Percentiles rank a stretch among this genome's conserved stretches.
Conservation (phyloP, 2,113 vertebrate genomes). For the Sminthopsis crassicaudata region DNA sequence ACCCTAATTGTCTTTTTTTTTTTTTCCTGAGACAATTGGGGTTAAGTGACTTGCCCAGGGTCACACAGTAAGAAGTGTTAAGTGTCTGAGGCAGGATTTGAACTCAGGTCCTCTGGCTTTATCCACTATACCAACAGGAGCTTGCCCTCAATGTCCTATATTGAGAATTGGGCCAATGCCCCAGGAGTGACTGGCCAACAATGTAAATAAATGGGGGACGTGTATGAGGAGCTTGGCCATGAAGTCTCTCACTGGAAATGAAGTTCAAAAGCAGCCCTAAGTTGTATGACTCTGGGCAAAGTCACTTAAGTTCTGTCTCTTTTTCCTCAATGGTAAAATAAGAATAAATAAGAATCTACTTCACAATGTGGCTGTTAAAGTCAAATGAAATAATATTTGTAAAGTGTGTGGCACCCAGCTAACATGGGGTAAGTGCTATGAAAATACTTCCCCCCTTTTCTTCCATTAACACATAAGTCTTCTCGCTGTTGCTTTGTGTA, state of each 20-base stretch:
- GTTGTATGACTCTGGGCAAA: neutral
- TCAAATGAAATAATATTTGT: neutral
- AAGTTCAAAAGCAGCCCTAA: neutral
- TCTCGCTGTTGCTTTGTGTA: neutral
- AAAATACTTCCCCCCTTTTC: neutral
- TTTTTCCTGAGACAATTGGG: too few relatives aligned
- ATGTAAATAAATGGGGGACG: too few relatives aligned
- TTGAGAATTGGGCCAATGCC: neutral
- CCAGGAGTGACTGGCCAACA: too few relatives aligned
- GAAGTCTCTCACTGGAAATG: neutral
- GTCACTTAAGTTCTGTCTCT: neutral
- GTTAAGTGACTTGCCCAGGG: too few relatives aligned
- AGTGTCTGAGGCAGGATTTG: too few relatives aligned
- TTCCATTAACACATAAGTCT: neutral
- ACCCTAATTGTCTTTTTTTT: too few relatives aligned
- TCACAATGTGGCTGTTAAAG: neutral
- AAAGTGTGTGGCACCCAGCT: neutral
- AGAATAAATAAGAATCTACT: neutral
- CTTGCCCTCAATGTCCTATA: too few relatives aligned
- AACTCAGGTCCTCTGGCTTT: too few relatives aligned
- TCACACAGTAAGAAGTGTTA: too few relatives aligned
- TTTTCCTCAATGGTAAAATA: neutral
- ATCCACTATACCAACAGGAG: too few relatives aligned
- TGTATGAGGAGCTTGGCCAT: too few relatives aligned
- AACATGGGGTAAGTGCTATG: neutral